Percentiles rank a stretch among this genome's conserved stretches.
These are phyloP conservation scores for Yponomeuta malinellus DNA, from an alignment of 2,888 invertebrate species.

Conservation along the genomic window DNA sequence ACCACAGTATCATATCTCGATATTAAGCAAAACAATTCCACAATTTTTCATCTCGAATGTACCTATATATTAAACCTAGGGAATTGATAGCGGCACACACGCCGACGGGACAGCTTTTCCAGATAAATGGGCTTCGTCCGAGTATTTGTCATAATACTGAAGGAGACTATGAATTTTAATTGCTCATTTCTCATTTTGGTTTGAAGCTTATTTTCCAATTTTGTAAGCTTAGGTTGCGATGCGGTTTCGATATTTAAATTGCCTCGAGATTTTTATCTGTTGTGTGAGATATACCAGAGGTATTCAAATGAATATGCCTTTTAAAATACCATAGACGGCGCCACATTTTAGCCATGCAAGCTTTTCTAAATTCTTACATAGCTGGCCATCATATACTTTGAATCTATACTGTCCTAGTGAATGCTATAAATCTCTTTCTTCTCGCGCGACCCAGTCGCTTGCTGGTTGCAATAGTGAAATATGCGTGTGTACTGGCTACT, in stretches of 20 bases:
- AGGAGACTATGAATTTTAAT: constrained; percentile 15
- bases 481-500: constrained; percentile 11
- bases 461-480: neutral
- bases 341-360: neutral
- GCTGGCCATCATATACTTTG: neutral
- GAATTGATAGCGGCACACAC: constrained; percentile 3
- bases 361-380: constrained; percentile 1
- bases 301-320: constrained; percentile 8
- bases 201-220: neutral
- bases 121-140: constrained; percentile 46
- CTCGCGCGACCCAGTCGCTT: neutral
- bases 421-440: neutral
- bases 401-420: neutral
- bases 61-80: neutral
- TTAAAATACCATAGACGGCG: constrained; percentile 8
- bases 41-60: constrained; percentile 11
- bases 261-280: constrained; percentile 56
- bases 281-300: constrained; percentile 38
- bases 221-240: constrained; percentile 27
- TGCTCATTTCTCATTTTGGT: constrained; percentile 11
- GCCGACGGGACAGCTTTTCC: constrained; percentile 29
- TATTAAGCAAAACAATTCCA: constrained; percentile 8
- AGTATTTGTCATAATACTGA: constrained; percentile 46
- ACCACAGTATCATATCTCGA: constrained; percentile 7
- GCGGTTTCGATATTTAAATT: constrained; percentile 53